Evolutionary conservation across 2,888 invertebrate species (phyloP), one percentile per base, ranked within the genome.

Genomic region (Gisinianus flammeolus): DNA sequence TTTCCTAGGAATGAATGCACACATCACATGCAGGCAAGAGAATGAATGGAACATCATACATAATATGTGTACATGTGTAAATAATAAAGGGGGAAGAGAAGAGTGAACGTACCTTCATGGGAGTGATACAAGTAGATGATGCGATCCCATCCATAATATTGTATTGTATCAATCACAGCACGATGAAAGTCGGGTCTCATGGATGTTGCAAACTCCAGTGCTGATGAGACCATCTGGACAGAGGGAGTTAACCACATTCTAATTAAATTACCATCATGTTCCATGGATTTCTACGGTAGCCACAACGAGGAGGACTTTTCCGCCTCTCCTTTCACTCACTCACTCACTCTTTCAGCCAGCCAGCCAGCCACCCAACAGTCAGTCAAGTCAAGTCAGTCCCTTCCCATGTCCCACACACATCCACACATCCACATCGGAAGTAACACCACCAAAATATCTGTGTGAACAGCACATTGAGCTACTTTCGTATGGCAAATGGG

Each of bases 171-270:
- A 84, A 97, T 94, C 86, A 98, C 93, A 79, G 98, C 97, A 86
- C 93, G 93, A 88, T 97, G 95, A 88, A 97, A 97, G 88, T 97
- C 94, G 56, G 98, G 98, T 81, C 96, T 91, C 93, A 98, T 93
- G 87, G 95, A 95, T 86, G 96, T 93, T 74, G 95, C 96, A 87
- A 93, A 94, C 88, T 95, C 95, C 85, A 94, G 90, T 79, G 81
- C 79, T 69, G 83, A 80, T 66, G 84, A 84, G 76, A 84, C 84
- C 84, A 84, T 84, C 83, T 82, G 81, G 75, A 80, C 69, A 69
- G 30, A 69, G 76, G 35, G 77, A 77, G 77, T 64, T 64, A 77
- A 70, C 64, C 70, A 77, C 62, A 77, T 5, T 35, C 28, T 77
- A 77, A 77, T 77, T 77, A 70, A 77, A 77, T 77, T 77, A 77